These are phyloP conservation scores for Sminthurides bifidus DNA, from an alignment of 1,140 invertebrate genomes.

Conservation along the genomic window DNA sequence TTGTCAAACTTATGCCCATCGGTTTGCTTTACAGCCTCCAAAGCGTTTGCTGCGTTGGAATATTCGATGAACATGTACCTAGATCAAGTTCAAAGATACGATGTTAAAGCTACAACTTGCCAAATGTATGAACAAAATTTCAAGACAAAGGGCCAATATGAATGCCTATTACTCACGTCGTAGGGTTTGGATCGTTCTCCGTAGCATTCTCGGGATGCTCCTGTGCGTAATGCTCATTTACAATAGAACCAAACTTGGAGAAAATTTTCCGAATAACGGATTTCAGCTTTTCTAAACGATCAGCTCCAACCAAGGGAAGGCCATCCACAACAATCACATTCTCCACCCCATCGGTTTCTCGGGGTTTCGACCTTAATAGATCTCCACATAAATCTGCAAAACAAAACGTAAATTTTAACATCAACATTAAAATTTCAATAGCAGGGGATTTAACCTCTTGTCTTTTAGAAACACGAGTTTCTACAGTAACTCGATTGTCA, in stretches of 20 bases:
- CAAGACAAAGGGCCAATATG: not conserved
- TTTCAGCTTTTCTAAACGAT: constrained; percentile 83
- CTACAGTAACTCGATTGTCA: too few relatives aligned
- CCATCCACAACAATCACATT: constrained; percentile 93
- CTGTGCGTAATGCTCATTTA: constrained; percentile 80
- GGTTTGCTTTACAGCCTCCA: constrained; percentile 70
- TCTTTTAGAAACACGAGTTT: too few relatives aligned
- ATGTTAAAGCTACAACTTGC: too few relatives aligned
- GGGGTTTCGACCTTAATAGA: constrained; percentile 71
- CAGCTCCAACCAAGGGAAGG: constrained; percentile 83
- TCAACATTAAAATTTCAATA: too few relatives aligned
- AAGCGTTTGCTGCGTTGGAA: constrained; percentile 61
- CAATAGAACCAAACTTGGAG: constrained; percentile 77
- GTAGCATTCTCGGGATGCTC: constrained; percentile 51
- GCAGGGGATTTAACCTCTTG: not conserved
- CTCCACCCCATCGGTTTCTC: constrained; percentile 89
- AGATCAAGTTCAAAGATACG: not conserved
- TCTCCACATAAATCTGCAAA: constrained; percentile 77
- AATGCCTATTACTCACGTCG: constrained; percentile 10
- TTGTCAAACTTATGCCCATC: constrained; percentile 96
- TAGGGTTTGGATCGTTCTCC: constrained; percentile 5
- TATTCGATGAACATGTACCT: constrained; percentile 90
- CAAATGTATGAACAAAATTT: too few relatives aligned
- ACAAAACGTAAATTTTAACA: constrained; percentile 16
- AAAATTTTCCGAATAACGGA: constrained; percentile 87